Base-by-base conservation (phyloP, 2,888 invertebrate species). In the Caenorhabditis drosophilae region DNA sequence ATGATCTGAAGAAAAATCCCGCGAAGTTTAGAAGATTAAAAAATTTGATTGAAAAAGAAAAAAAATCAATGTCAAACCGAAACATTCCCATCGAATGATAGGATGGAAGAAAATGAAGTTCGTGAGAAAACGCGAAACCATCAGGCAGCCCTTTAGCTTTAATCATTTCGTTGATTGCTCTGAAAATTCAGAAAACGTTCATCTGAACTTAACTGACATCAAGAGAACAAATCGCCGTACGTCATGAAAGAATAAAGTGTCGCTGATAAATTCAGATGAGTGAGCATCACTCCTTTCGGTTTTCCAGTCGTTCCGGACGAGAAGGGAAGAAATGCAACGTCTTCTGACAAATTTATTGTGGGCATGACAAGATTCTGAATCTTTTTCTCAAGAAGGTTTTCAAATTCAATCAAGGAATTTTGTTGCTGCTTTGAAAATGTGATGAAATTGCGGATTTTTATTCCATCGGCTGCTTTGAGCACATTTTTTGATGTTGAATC, bases 291-390 rank as follows among this genome's bases (percentile, higher is more conserved):
- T 42, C 71, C 71, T 41, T 78, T 78, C n/a, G 78, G 77, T 42
- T 61, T 61, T 27, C 78, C 78, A 9, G 78, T 78, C 15, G 78
- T 78, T 27, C 78, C 78, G 12, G 67, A 67, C 1, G 76, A 76
- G 48, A 77, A 78, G 16, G 77, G 78, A 26, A 78, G 58, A 9
- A 64, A 52, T 15, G 73, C 36, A 11, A 78, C 47, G 49, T 78
- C 78, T 26, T 64, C 58, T 1, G 51, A 20, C 2, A 58, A 36
- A 36, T 73, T 70, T 15, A 76, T 62, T 15, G 51, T 23, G 1
- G 64, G 64, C 58, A 59, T 58, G 48, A 15, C 42, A 2, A 58
- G 16, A n/a, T 54, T 57, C 16, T 36, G 7, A n/a, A n/a, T 7
- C n/a, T 9, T 9, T 36, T n/a, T n/a, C n/a, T n/a, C n/a, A n/a